Conservation (phyloP, 35 echinoderm and acorn worm genomes). For the Lytechinus variegatus region DNA sequence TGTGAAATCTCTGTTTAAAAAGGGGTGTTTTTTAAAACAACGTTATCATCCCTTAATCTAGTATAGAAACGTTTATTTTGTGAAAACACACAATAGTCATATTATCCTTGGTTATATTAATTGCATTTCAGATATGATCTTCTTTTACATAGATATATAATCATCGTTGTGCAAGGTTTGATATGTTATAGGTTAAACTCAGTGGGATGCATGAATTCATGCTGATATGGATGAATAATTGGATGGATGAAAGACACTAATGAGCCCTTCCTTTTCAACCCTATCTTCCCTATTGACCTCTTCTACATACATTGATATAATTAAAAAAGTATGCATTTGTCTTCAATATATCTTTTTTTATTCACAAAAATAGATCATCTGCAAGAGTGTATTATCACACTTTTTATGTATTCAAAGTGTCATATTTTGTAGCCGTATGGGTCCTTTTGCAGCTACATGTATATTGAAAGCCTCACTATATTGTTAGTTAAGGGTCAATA, state of each 20-base stretch:
- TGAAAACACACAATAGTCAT: too few species aligned
- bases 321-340: too few species aligned
- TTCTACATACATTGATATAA: background rate
- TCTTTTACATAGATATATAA: background rate
- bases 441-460: background rate
- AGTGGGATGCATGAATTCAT: background rate
- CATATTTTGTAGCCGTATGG: background rate
- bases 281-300: background rate
- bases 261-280: background rate
- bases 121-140: background rate
- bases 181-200: background rate
- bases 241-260: background rate
- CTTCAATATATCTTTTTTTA: too few species aligned
- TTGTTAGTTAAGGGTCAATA: too few species aligned
- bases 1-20: too few species aligned
- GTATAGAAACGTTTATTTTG: too few species aligned
- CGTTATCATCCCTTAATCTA: too few species aligned
- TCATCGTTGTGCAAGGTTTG: background rate
- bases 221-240: background rate
- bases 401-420: background rate
- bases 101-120: too few species aligned
- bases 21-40: too few species aligned
- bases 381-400: too few species aligned
- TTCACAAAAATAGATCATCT: too few species aligned
- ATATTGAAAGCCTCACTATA: too few species aligned